phyloP scores from a whole-genome alignment of 1,140 invertebrate species.

The Apis florea region DNA sequence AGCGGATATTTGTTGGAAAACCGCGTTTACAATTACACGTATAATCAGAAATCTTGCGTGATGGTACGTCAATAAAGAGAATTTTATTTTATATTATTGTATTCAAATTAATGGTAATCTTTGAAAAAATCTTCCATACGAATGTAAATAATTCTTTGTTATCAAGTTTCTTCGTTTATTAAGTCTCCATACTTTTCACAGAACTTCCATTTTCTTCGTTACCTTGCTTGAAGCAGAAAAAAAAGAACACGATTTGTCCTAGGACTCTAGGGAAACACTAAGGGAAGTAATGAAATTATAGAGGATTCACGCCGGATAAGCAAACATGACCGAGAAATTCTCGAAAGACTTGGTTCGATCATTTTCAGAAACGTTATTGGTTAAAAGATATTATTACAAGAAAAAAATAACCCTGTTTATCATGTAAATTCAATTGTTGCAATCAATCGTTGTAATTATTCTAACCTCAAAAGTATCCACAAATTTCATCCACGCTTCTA shows the following conservation, averaged over 20 bases:
- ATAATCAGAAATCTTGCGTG: background rate
- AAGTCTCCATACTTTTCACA: too few species aligned
- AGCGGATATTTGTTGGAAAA: background rate
- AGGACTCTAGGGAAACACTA: background rate
- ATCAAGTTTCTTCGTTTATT: too few species aligned
- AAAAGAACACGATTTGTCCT: background rate
- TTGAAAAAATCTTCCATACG: background rate
- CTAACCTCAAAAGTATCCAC: background rate
- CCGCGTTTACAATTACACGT: too few species aligned
- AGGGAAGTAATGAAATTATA: background rate
- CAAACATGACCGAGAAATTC: background rate
- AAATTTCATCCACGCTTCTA: background rate
- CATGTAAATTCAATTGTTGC: background rate
- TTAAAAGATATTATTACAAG: background rate
- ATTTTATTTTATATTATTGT: background rate
- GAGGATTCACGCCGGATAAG: background rate
- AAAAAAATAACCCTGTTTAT: background rate
- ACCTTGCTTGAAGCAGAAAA: background rate
- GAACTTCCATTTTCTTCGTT: slow-evolving; percentile 24
- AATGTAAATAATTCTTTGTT: background rate
- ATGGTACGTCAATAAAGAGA: background rate
- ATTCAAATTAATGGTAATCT: background rate
- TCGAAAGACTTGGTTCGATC: background rate
- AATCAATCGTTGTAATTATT: background rate
- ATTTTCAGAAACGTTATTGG: background rate